Base-by-base conservation (phyloP, 2,113 vertebrate species). In the Morphnarchus princeps region DNA sequence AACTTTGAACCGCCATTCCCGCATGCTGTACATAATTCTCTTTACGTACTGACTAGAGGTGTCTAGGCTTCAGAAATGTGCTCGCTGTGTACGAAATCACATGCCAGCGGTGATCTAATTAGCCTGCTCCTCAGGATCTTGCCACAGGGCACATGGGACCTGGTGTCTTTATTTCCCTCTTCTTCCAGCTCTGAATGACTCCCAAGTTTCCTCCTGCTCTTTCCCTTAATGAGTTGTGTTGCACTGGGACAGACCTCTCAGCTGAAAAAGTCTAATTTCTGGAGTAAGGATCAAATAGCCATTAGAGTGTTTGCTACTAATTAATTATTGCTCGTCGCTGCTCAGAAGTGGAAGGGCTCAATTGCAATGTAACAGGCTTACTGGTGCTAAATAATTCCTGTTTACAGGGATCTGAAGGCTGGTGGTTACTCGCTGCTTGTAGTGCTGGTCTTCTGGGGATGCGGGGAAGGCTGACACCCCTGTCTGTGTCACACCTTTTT, bases 211-310 rank as follows among this genome's bases (percentile, higher is more conserved):
- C 82, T 95, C 72, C 49, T 61, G 88, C 57, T 96, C 34, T 74
- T 55, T 93, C 47, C 45, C n/a, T 59, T 96, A 90, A 96, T 74
- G 92, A 97, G 71, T 78, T 92, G 83, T 82, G 58, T 71, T 3
- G 3, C 15, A 3, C 83, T 55, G 67, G 84, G 82, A 16, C 34
- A 22, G 79, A 90, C 18, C 28, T 88, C 72, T 92, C 11, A 10
- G 47, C 82, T 91, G 77, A 82, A 96, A 89, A 86, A 86, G 61
- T 83, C 73, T 86, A 77, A 89, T 63, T 85, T 76, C 62, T 93
- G 86, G 90, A 83, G 52, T 80, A 85, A 94, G 67, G 93, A 55
- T 58, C 65, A 94, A 83, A 87, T 66, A 86, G 25, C 59, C 72
- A 54, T 87, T 81, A 70, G 62, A 43, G 61, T 38, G 73, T 86